Conservation (phyloP, 2,888 invertebrate species). For the Dolomedes plantarius region DNA sequence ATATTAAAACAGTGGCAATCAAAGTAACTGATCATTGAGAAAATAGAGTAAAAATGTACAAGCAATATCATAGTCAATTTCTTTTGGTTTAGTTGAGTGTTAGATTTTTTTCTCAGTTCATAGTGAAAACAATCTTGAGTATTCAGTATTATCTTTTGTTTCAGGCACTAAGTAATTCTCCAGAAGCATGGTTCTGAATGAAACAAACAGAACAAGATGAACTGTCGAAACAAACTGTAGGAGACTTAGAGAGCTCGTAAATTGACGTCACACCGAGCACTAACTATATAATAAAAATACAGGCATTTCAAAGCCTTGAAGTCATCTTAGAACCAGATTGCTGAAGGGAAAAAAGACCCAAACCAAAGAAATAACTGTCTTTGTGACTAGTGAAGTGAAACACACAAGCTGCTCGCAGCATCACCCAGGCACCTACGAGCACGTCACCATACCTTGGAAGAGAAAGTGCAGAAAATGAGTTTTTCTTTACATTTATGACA, state of each 20-base stretch:
- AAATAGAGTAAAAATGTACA: constrained; percentile 9
- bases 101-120: constrained; percentile 8
- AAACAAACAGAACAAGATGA: constrained; percentile 34
- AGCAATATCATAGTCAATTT: neutral
- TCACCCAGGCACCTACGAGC: constrained; percentile 38
- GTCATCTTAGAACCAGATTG: constrained; percentile 25
- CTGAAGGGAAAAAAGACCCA: constrained; percentile 3
- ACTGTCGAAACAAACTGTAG: constrained; percentile 37
- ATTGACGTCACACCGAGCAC: constrained; percentile 44
- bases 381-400: constrained; percentile 69
- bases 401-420: constrained; percentile 43
- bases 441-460: constrained; percentile 51
- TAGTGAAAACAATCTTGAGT: constrained; percentile 57
- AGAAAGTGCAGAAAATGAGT: constrained; percentile 67
- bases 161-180: constrained; percentile 68
- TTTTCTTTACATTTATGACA: constrained; percentile 42
- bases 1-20: neutral
- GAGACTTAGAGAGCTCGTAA: constrained; percentile 55
- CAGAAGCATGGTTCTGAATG: constrained; percentile 55
- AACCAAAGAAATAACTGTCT: constrained; percentile 33
- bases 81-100: neutral
- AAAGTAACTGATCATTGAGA: neutral
- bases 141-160: constrained; percentile 41
- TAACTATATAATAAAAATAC: constrained; percentile 63
- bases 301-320: constrained; percentile 34